Base-by-base conservation (phyloP, 1,140 invertebrate genomes). In the Drosophila baimaii region DNA sequence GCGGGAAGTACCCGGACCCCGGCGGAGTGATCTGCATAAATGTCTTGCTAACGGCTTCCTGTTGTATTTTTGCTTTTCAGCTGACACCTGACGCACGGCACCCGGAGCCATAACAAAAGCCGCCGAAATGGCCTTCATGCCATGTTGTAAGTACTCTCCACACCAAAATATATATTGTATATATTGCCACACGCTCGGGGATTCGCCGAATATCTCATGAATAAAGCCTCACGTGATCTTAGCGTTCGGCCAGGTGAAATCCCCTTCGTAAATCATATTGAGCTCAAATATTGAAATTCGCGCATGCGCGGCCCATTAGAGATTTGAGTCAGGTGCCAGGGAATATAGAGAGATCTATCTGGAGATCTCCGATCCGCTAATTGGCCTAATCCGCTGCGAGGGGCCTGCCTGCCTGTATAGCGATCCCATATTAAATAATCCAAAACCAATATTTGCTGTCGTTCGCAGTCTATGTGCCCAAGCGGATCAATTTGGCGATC, bases 401-500 rank as follows among this genome's bases (percentile, higher is more conserved):
- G 70, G 72, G 72, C 70, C 31, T 64, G 72, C n/a, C n/a, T 55
- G 21, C 69, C 43, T 29, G 49, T 55, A 10, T 6, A 13, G 1
- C n/a, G 19, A 43, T 43, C 29, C 33, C 47, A 61, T 41, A 55
- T 41, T 17, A 37, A 54, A 55, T 81, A 49, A 47, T 46, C 58
- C 55, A 47, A 71, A 52, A 68, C 17, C 46, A 78, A 78, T 86
- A 75, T 86, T 81, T 81, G 21, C 23, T 78, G 35, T 59, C 17
- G 43, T 39, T 69, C 44, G 37, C 80, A 91, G 90, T 90, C 46
- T 77, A 81, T 61, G 81, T 91, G 63, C 90, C 90, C 29, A 91
- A 91, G 70, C 88, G 90, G 57, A 25, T 91, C n/a, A 91, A 90
- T 29, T 56, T 96, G 31, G 95, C 94, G n/a, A 90, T 95, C 3